Percentiles rank a stretch among this genome's conserved stretches.
These are phyloP conservation scores for Drosophila algonquin DNA, from an alignment of 2,888 invertebrate species.

Conservation along the genomic window DNA sequence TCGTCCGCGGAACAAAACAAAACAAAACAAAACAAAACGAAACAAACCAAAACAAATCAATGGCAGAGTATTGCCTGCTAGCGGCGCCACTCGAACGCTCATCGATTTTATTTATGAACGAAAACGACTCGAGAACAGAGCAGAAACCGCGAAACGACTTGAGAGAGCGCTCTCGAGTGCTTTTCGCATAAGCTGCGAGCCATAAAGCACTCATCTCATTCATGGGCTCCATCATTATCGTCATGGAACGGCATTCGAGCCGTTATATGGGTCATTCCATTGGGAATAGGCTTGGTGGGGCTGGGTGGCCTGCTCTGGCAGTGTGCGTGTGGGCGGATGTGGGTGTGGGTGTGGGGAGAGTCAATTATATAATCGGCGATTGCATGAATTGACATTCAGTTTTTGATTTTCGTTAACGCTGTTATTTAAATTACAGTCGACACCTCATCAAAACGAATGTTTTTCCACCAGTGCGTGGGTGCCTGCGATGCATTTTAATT, in stretches of 20 bases:
- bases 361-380: slow-evolving; percentile 63
- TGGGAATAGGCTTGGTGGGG: slow-evolving; percentile 70
- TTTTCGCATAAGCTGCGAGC: slow-evolving; percentile 60
- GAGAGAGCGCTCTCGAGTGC: slow-evolving; percentile 59
- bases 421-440: slow-evolving; percentile 74
- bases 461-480: slow-evolving; percentile 58
- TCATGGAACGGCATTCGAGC: slow-evolving; percentile 43
- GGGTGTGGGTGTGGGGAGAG: slow-evolving; percentile 20
- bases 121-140: slow-evolving; percentile 47
- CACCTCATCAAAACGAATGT: slow-evolving; percentile 79
- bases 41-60: slow-evolving; percentile 57
- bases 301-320: background rate
- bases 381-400: slow-evolving; percentile 45
- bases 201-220: slow-evolving; percentile 67
- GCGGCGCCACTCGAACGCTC: slow-evolving; percentile 60
- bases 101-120: slow-evolving; percentile 73
- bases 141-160: slow-evolving; percentile 9
- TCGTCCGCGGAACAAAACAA: slow-evolving; percentile 2
- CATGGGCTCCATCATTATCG: slow-evolving; percentile 34
- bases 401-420: slow-evolving; percentile 46
- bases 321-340: slow-evolving; percentile 40
- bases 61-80: slow-evolving; percentile 46
- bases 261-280: slow-evolving; percentile 83
- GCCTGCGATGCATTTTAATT: slow-evolving; percentile 64
- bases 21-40: slow-evolving; percentile 7